Conservation (phyloP, 1,140 invertebrate genomes). For the Euborellia annulipes region DNA sequence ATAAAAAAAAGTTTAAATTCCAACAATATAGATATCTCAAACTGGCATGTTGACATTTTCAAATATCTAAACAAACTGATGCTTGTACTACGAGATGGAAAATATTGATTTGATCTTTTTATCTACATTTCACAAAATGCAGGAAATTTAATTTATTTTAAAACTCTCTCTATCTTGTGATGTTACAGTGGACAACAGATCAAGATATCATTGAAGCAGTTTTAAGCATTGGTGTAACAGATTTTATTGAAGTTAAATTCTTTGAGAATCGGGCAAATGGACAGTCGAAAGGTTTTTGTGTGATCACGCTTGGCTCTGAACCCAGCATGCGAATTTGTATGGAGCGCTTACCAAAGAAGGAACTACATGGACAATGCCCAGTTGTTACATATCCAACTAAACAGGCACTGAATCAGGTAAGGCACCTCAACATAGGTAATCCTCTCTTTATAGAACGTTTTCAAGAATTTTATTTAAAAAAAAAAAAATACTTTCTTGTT, state of each 20-base stretch:
- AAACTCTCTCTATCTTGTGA: constrained; percentile 23
- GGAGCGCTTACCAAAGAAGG: constrained; percentile 85
- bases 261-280: constrained; percentile 99
- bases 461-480: neutral
- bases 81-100: no score
- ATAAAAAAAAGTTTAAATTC: no score
- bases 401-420: constrained; percentile 53
- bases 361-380: constrained; percentile 87
- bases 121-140: constrained; percentile 5
- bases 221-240: constrained; percentile 70
- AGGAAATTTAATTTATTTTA: no score
- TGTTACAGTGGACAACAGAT: constrained; percentile 89
- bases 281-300: constrained; percentile 96
- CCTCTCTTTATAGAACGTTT: constrained; percentile 5
- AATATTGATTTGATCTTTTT: constrained; percentile 8
- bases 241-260: constrained; percentile 97
- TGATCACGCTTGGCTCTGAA: constrained; percentile 83
- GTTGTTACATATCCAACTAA: constrained; percentile 91
- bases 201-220: constrained; percentile 85
- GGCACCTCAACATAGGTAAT: constrained; percentile 1
- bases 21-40: no score
- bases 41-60: no score
- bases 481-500: neutral
- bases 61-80: no score
- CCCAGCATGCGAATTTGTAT: constrained; percentile 75